Evolutionary conservation across 2,888 invertebrate species (phyloP), one percentile per base, ranked within the genome.

Genomic region (Thumatha senex): DNA sequence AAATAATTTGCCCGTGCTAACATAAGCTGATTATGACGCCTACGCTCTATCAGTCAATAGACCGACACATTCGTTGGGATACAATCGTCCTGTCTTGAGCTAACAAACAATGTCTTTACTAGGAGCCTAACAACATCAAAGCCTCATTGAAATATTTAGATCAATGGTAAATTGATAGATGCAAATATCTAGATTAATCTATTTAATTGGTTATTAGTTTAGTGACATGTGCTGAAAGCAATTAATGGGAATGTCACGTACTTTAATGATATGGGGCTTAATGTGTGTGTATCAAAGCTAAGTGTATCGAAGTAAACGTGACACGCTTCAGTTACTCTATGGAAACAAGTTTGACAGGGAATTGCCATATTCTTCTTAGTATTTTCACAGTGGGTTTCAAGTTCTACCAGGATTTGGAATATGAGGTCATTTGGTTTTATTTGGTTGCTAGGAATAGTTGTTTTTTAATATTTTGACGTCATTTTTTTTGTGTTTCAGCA

Each of bases 121-220:
- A 47, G 47, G 73, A 80, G 78, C 75, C 79, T 80, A 75, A 48
- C 65, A 64, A 82, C 82, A 83, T 89, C 87, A 88, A 89, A 89
- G 78, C 76, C 58, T 76, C 71, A 80, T 82, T 80, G 77, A 64
- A 66, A 70, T 62, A 70, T 43, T 41, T 57, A 67, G 51, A 72
- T 85, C 75, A 84, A 83, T 83, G 75, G 79, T 78, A 81, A 83
- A 88, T 88, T 82, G 82, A 80, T 83, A 80, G 77, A 74, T 78
- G 79, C 79, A 78, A 85, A 87, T 87, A 85, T 86, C 76, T 85
- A 84, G 84, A 86, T 85, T 86, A 89, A 88, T 87, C 87, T 83
- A 79, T 86, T 81, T 89, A 89, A 89, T 90, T 91, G 90, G 83
- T 87, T 86, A 88, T 88, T 89, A 86, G 78, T 84, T 74, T 80